Conservation (phyloP, 2,888 invertebrate genomes). For the Andricus quercusramuli region DNA sequence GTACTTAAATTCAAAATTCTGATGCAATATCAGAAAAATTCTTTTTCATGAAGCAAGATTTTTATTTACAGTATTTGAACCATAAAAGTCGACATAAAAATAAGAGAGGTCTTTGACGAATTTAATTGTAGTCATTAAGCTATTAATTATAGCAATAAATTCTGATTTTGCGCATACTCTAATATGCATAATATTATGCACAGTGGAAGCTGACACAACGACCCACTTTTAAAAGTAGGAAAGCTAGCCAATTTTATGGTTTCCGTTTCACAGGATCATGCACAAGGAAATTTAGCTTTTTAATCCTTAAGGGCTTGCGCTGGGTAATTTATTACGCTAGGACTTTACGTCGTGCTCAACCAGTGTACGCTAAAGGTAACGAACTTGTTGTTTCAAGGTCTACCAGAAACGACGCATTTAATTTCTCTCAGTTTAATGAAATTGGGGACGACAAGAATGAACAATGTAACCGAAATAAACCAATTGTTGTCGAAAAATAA, state of each 20-base stretch:
- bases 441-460: not conserved
- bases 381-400: constrained; percentile 17
- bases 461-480: not conserved
- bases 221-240: constrained; percentile 15
- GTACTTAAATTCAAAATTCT: too few species aligned
- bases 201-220: not conserved
- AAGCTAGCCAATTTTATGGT: constrained; percentile 14
- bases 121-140: not conserved
- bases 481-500: not conserved
- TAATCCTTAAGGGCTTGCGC: constrained; percentile 23
- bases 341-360: constrained; percentile 21
- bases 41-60: not conserved
- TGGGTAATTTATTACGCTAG: constrained; percentile 19
- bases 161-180: not conserved
- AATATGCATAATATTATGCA: not conserved
- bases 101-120: not conserved
- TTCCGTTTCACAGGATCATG: constrained; percentile 26
- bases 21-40: too few species aligned
- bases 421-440: not conserved
- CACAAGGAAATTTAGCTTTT: constrained; percentile 39
- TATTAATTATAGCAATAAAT: not conserved
- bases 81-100: not conserved
- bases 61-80: not conserved
- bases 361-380: constrained; percentile 24
- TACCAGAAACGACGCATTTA: constrained; percentile 3